A percentile compares a stretch with the other conserved stretches of the same genome.
phyloP scores from a whole-genome alignment of 2,888 invertebrate species.

The Xanthorhoe designata region DNA sequence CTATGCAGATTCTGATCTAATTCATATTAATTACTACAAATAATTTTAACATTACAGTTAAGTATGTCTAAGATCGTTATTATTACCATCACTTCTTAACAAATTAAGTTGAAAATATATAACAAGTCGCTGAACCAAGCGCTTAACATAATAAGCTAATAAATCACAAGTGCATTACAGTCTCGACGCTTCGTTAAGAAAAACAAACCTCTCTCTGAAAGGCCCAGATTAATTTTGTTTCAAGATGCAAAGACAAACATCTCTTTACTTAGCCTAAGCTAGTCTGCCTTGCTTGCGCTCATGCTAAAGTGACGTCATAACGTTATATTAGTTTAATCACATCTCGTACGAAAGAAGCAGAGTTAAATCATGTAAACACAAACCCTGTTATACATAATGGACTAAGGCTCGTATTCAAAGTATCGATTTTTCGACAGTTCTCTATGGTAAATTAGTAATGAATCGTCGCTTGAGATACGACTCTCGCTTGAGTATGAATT shows the following conservation, averaged over 20 bases:
- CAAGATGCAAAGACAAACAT: conserved; percentile 36
- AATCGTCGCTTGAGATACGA: too few species aligned
- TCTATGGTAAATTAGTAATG: too few species aligned
- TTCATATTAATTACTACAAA: too few species aligned
- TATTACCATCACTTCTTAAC: background rate
- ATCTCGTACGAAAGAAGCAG: background rate
- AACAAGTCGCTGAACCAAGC: conserved; percentile 57
- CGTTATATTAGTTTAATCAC: conserved; percentile 6
- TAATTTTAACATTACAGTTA: too few species aligned
- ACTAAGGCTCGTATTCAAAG: too few species aligned
- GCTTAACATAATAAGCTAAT: conserved; percentile 55
- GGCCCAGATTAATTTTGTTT: conserved; percentile 54
- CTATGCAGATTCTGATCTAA: too few species aligned
- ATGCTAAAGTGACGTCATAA: conserved; percentile 17
- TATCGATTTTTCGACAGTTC: too few species aligned
- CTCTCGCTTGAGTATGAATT: too few species aligned
- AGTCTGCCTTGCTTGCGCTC: conserved; percentile 22
- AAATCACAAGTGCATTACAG: conserved; percentile 76
- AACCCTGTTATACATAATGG: too few species aligned
- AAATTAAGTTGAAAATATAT: background rate
- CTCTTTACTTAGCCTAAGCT: conserved; percentile 21
- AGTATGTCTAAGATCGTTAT: background rate
- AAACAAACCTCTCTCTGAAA: conserved; percentile 62
- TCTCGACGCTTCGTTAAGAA: conserved; percentile 69
- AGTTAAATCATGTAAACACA: background rate